These are phyloP conservation scores for Rhinatrema bivittatum DNA, from an alignment of 2,797 vertebrate species.

Conservation along the genomic window DNA sequence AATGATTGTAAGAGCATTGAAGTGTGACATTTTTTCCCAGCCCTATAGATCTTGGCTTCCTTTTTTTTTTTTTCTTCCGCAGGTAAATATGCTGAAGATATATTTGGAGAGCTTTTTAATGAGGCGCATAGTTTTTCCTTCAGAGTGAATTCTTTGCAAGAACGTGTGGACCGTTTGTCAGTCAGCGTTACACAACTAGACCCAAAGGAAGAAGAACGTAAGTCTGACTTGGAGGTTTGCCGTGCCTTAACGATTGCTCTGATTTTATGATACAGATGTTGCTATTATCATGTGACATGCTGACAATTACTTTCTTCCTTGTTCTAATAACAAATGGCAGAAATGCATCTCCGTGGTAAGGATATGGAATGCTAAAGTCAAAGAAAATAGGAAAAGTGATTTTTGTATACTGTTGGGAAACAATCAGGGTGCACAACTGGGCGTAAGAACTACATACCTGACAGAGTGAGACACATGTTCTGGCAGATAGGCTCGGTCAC, in stretches of 20 bases:
- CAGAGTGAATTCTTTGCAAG: slow-evolving; percentile 94
- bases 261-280: too few relatives aligned
- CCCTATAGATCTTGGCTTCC: too few relatives aligned
- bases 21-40: background rate
- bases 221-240: slow-evolving; percentile 45
- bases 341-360: too few relatives aligned
- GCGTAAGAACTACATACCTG: too few relatives aligned
- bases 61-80: slow-evolving; percentile 18
- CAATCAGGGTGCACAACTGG: too few relatives aligned
- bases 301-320: slow-evolving; percentile 13
- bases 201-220: slow-evolving; percentile 95
- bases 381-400: too few relatives aligned
- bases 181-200: slow-evolving; percentile 96
- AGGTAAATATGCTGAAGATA: slow-evolving; percentile 99
- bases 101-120: slow-evolving; percentile 96
- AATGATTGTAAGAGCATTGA: background rate
- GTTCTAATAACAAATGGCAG: background rate
- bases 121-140: slow-evolving; percentile 97
- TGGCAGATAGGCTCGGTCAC: too few relatives aligned
- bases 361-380: too few relatives aligned
- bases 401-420: too few relatives aligned
- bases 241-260: too few relatives aligned
- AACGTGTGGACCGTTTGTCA: slow-evolving; percentile 93
- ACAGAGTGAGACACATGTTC: too few relatives aligned
- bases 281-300: too few relatives aligned